phyloP scores from a whole-genome alignment of 2,113 vertebrate species.

The Donacobius atricapilla region DNA sequence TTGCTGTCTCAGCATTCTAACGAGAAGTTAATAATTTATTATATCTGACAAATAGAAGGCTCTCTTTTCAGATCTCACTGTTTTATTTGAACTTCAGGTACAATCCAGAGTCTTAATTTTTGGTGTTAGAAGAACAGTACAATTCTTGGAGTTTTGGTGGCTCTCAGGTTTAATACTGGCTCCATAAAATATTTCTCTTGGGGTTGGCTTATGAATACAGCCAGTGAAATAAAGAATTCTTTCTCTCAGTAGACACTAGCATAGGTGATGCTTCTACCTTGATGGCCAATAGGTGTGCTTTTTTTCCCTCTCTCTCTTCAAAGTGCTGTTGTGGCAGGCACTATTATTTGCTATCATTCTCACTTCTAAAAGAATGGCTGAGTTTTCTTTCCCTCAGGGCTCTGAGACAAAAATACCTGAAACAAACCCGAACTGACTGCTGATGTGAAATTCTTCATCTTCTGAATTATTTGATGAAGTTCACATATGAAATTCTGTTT shows the following conservation, averaged over 20 bases:
- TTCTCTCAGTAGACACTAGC: neutral
- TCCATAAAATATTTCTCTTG: neutral
- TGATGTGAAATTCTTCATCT: neutral
- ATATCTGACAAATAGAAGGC: neutral
- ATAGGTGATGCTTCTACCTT: neutral
- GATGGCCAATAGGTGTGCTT: neutral
- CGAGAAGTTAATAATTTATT: neutral
- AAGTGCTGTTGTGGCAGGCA: neutral
- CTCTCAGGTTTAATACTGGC: neutral
- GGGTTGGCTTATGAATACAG: neutral
- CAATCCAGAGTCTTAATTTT: neutral
- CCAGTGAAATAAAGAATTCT: neutral
- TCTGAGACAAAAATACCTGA: neutral
- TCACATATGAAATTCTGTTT: neutral
- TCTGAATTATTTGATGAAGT: neutral
- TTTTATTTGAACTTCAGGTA: neutral
- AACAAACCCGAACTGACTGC: neutral
- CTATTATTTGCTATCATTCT: neutral
- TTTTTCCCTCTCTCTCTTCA: rapidly evolving
- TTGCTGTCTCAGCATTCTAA: neutral
- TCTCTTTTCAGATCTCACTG: neutral
- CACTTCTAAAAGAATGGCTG: neutral
- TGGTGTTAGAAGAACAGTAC: neutral
- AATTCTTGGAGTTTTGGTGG: neutral
- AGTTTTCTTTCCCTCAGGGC: neutral